Percentiles rank a stretch among this genome's conserved stretches.
Conservation (phyloP, 2,888 invertebrate species). For the Lysandra bellargus region DNA sequence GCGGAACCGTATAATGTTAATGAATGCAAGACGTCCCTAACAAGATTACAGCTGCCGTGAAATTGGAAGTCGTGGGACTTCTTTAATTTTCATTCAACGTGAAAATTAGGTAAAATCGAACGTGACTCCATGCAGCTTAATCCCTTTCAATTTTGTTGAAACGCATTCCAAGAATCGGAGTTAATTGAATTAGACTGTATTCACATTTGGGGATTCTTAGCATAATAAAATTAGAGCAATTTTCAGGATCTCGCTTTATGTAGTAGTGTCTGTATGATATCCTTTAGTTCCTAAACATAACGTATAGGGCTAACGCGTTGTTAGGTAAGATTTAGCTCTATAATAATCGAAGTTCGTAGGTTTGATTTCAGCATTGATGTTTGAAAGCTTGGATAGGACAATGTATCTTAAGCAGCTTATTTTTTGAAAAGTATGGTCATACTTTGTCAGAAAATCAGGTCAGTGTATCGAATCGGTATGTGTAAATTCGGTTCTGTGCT, state of each 20-base stretch:
- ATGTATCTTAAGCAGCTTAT: no score
- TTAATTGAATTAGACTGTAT: not conserved
- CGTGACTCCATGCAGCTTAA: constrained; percentile 43
- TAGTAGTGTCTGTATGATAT: no score
- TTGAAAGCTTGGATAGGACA: no score
- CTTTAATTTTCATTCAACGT: constrained; percentile 75
- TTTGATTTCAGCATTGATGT: no score
- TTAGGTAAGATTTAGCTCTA: no score
- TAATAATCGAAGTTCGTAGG: no score
- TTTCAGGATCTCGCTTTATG: not conserved
- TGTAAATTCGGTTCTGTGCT: no score
- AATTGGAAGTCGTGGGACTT: constrained; percentile 75
- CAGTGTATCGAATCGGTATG: no score
- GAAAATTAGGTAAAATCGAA: constrained; percentile 67
- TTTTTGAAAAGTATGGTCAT: no score
- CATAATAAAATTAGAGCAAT: not conserved
- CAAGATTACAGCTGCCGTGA: constrained; percentile 75
- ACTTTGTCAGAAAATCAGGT: no score
- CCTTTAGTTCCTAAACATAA: no score
- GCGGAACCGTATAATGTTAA: constrained; percentile 76
- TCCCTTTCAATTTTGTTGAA: constrained; percentile 26
- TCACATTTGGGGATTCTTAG: not conserved
- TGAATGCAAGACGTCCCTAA: constrained; percentile 76
- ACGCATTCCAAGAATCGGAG: not conserved
- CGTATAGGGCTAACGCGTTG: no score